Evolutionary conservation across 2,888 invertebrate genomes (phyloP).

Genomic region (Sinelater perroti): DNA sequence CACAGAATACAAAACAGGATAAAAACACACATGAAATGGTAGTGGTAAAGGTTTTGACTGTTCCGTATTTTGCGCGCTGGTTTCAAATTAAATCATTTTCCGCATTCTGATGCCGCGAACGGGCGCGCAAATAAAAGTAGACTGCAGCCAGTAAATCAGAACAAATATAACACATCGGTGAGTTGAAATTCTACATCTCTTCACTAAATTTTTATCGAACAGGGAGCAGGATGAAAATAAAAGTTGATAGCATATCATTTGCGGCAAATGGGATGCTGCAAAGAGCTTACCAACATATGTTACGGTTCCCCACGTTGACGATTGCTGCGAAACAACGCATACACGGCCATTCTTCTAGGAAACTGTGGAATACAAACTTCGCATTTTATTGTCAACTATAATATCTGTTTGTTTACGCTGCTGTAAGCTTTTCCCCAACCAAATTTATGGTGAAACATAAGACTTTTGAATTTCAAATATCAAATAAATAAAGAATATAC

Average conservation of each 20-base stretch:
- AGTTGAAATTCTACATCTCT: conserved; percentile 28
- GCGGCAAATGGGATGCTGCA: conserved; percentile 37
- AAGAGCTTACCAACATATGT: conserved; percentile 39
- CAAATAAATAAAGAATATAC: no score
- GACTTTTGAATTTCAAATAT: no score
- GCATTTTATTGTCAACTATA: conserved; percentile 23
- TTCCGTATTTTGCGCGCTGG: background rate
- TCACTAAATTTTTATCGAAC: conserved; percentile 35
- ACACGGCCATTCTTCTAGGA: conserved; percentile 9
- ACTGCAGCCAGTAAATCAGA: conserved; percentile 21
- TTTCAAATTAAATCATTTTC: conserved; percentile 18
- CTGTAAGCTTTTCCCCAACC: no score
- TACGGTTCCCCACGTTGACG: conserved; percentile 31
- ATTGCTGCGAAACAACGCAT: conserved; percentile 23
- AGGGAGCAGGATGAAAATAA: conserved; percentile 36
- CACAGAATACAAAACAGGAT: background rate
- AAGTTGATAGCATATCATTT: conserved; percentile 39
- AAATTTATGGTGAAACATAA: no score
- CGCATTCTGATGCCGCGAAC: background rate
- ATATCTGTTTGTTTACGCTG: conserved; percentile 16
- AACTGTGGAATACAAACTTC: conserved; percentile 21
- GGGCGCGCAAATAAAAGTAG: conserved; percentile 15
- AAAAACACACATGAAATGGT: background rate
- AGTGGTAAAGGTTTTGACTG: background rate
- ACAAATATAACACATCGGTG: conserved; percentile 21